A percentile compares a stretch with the other conserved stretches of the same genome.
These are phyloP conservation scores for Argentina silus DNA, from an alignment of 2,797 vertebrate genomes.

Conservation along the genomic window DNA sequence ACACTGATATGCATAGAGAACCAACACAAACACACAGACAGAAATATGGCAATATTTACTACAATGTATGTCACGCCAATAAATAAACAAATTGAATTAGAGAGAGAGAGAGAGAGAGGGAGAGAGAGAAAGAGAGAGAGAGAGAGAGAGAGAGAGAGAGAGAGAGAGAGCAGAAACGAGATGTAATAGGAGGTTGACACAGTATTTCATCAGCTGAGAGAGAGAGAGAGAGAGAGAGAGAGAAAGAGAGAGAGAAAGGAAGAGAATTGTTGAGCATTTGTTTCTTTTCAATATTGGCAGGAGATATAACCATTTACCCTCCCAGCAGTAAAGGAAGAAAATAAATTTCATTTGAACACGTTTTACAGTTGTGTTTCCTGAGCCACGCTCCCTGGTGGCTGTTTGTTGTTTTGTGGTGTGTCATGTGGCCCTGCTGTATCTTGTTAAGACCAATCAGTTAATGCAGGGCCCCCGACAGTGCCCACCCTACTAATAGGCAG, in stretches of 20 bases:
- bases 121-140: background rate
- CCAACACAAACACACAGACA: background rate
- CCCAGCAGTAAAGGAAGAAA: background rate
- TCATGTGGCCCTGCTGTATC: background rate
- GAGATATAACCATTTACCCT: background rate
- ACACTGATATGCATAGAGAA: background rate
- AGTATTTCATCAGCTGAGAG: too few species aligned
- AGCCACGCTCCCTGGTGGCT: background rate
- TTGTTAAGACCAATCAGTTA: background rate
- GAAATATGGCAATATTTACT: background rate
- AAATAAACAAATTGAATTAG: too few species aligned
- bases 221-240: too few species aligned
- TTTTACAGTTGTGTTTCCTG: background rate
- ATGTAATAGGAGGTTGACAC: too few species aligned
- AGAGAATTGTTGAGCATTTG: slow-evolving; percentile 4
- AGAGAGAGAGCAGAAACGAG: too few species aligned
- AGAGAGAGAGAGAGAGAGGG: background rate
- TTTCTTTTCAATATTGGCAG: background rate
- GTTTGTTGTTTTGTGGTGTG: background rate
- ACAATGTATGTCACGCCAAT: too few species aligned
- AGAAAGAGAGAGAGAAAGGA: slow-evolving; percentile 8
- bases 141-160: background rate
- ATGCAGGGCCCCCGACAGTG: background rate
- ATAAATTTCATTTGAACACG: background rate
- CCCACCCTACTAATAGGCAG: background rate